phyloP scores from a whole-genome alignment of 2,797 vertebrate genomes.

The Helicolenus hilgendorfi region DNA sequence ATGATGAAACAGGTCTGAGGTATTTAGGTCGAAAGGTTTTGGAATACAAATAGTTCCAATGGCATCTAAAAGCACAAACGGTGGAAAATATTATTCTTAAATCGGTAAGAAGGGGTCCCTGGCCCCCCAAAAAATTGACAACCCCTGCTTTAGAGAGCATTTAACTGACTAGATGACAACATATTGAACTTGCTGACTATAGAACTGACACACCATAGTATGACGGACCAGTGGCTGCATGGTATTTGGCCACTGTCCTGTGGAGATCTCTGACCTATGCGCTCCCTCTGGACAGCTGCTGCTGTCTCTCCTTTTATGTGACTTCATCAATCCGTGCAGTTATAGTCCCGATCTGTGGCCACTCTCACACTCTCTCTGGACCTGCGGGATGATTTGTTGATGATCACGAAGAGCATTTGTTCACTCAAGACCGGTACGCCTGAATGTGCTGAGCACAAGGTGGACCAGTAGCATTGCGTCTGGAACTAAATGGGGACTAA shows the following conservation, averaged over 20 bases:
- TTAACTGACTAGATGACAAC: conserved; percentile 15
- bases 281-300: conserved; percentile 55
- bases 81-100: too few relatives aligned
- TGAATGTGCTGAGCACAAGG: conserved; percentile 41
- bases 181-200: neutral
- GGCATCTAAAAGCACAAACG: too few relatives aligned
- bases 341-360: conserved; percentile 46
- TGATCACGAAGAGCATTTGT: conserved; percentile 37
- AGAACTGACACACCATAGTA: conserved; percentile 11
- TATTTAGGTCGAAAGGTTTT: too few relatives aligned
- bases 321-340: conserved; percentile 68
- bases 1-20: too few relatives aligned
- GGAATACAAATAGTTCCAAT: too few relatives aligned
- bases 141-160: too few relatives aligned
- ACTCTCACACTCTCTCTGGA: conserved; percentile 38
- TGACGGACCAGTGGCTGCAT: conserved; percentile 28
- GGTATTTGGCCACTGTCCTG: conserved; percentile 54
- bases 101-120: too few relatives aligned
- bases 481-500: conserved; percentile 50
- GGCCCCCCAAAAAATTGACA: too few relatives aligned
- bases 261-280: conserved; percentile 58
- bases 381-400: conserved; percentile 64
- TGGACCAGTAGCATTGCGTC: conserved; percentile 19
- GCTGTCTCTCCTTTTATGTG: conserved; percentile 64
- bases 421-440: conserved; percentile 25